These are phyloP conservation scores for Hypotaenidia okinawae DNA, from an alignment of 2,797 vertebrate species.

Conservation along the genomic window DNA sequence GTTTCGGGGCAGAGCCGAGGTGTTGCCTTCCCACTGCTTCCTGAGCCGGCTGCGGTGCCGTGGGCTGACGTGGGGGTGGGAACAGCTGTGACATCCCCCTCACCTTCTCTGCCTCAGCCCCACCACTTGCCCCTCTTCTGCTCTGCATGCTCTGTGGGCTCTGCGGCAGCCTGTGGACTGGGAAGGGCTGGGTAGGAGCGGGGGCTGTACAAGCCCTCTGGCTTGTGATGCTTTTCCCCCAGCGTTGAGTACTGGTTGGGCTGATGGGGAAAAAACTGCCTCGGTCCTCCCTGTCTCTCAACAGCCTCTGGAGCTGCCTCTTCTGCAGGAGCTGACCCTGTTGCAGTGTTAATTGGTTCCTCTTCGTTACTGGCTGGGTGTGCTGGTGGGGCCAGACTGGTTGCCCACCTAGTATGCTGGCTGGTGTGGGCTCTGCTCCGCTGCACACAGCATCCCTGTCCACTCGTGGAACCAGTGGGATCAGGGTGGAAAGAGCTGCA, in stretches of 20 bases:
- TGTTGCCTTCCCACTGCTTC: neutral
- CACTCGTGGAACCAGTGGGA: neutral
- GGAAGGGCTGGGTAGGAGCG: neutral
- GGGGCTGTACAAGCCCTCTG: neutral
- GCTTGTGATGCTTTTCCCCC: neutral
- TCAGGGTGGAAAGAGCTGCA: neutral
- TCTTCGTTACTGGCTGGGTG: neutral
- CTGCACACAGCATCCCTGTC: neutral
- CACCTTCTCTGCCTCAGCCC: neutral
- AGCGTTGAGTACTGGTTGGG: accelerated
- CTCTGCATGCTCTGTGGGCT: neutral
- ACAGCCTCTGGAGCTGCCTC: accelerated
- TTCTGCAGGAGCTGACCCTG: neutral
- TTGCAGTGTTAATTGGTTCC: accelerated
- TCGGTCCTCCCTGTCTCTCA: neutral
- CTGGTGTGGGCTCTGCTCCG: accelerated
- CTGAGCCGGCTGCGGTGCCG: neutral
- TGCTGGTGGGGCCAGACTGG: neutral
- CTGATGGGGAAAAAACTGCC: neutral
- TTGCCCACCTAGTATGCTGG: accelerated
- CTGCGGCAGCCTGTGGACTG: neutral
- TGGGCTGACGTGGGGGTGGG: neutral
- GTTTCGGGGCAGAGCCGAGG: neutral
- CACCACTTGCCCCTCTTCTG: neutral
- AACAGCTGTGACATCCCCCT: neutral